Percentiles rank a stretch among this genome's conserved stretches.
These are phyloP conservation scores for Scelioninae gen. 2 DNA, from an alignment of 2,888 invertebrate species.

Conservation along the genomic window DNA sequence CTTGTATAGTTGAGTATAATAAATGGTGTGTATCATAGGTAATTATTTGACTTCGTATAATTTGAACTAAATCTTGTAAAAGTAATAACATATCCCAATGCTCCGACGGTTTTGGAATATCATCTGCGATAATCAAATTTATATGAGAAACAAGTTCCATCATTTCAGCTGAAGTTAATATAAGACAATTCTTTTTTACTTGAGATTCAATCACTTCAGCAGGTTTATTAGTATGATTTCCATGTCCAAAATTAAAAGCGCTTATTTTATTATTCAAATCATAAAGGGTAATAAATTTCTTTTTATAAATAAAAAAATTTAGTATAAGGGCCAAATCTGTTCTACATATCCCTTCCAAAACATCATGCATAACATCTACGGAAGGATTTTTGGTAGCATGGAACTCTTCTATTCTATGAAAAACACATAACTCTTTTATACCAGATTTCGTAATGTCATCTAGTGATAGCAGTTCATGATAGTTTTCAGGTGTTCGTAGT, in stretches of 20 bases:
- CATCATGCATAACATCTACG: conserved; percentile 53
- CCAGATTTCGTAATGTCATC: conserved; percentile 42
- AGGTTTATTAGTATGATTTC: conserved; percentile 44
- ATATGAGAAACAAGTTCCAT: too few relatives aligned
- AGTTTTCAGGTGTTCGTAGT: conserved; percentile 38
- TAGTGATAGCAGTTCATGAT: conserved; percentile 15
- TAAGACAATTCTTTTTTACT: conserved; percentile 46
- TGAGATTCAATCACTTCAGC: conserved; percentile 50
- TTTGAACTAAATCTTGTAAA: conserved; percentile 22
- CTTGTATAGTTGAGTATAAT: too few relatives aligned
- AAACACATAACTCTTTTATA: conserved; percentile 43
- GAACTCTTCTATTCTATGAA: conserved; percentile 39
- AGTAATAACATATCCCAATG: too few relatives aligned
- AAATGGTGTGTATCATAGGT: conserved; percentile 37
- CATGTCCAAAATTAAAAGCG: conserved; percentile 46
- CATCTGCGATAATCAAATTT: too few relatives aligned
- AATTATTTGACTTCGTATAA: conserved; percentile 11
- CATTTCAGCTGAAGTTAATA: conserved; percentile 50
- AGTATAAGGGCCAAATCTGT: conserved; percentile 40
- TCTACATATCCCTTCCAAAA: too few relatives aligned
- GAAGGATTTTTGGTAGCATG: conserved; percentile 44
- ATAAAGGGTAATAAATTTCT: conserved; percentile 18
- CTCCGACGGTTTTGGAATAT: too few relatives aligned
- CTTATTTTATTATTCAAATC: conserved; percentile 38
- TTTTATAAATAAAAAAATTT: conserved; percentile 26